Evolutionary conservation across 2,113 vertebrate genomes (phyloP).

Genomic region (Corvus moneduloides): DNA sequence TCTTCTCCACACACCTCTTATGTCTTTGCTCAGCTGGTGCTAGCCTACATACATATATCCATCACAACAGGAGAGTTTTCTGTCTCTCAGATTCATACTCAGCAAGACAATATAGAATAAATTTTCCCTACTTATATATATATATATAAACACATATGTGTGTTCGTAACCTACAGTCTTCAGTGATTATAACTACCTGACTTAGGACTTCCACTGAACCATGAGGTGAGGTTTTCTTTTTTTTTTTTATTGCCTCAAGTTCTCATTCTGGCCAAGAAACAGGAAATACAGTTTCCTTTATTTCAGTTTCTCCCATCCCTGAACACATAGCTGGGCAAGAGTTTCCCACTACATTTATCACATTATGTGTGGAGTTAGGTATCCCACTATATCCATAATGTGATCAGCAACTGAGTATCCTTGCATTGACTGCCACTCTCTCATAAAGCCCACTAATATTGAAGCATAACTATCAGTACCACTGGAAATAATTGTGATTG

Average conservation of each 20-base stretch:
- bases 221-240: not conserved
- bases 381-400: not conserved
- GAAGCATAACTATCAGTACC: not conserved
- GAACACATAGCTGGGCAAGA: not conserved
- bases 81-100: not conserved
- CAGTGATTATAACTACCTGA: not conserved
- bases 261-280: not conserved
- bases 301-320: not conserved
- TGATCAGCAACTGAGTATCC: not conserved
- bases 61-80: not conserved
- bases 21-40: not conserved
- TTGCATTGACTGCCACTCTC: not conserved
- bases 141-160: not conserved
- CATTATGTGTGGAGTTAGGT: not conserved
- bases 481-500: not conserved
- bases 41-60: not conserved
- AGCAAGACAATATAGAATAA: not conserved
- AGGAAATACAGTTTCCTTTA: not conserved
- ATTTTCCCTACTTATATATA: not conserved
- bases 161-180: not conserved
- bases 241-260: not conserved
- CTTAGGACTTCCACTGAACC: not conserved
- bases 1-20: not conserved
- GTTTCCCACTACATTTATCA: not conserved
- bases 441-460: not conserved